Percentiles rank a stretch among this genome's conserved stretches.
Evolutionary conservation across 2,113 vertebrate genomes (phyloP).

Genomic region (Ramphastos sulfuratus): DNA sequence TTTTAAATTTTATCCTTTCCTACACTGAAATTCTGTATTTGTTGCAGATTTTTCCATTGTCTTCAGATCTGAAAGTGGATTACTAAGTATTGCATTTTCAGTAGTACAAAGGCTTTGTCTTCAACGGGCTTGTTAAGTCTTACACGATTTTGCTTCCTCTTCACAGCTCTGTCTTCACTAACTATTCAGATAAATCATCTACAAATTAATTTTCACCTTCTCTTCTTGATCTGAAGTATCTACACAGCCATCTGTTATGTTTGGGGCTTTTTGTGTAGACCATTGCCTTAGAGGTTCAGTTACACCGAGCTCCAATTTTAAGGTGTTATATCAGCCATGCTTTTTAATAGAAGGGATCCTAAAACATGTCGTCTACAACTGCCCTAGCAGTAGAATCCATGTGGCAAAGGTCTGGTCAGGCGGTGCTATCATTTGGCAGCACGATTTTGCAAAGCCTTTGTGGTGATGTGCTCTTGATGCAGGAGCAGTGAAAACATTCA

Average conservation of each 20-base stretch:
- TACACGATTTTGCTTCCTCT: not conserved
- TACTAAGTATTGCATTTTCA: not conserved
- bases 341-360: not conserved
- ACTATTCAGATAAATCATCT: not conserved
- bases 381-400: not conserved
- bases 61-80: not conserved
- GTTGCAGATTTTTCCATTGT: not conserved
- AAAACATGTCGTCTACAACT: not conserved
- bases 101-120: not conserved
- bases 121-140: not conserved
- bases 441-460: not conserved
- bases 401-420: rapidly evolving
- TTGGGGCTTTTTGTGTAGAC: not conserved
- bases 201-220: not conserved
- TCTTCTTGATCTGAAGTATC: not conserved
- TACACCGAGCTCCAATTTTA: not conserved
- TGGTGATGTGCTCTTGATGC: not conserved
- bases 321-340: not conserved
- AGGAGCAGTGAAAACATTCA: not conserved
- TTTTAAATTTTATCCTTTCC: not conserved
- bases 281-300: not conserved
- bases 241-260: not conserved
- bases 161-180: not conserved
- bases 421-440: not conserved
- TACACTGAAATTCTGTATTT: not conserved